Percentiles rank a stretch among this genome's conserved stretches.
Conservation (phyloP, 2,797 vertebrate species). For the Acrossocheilus fasciatus region DNA sequence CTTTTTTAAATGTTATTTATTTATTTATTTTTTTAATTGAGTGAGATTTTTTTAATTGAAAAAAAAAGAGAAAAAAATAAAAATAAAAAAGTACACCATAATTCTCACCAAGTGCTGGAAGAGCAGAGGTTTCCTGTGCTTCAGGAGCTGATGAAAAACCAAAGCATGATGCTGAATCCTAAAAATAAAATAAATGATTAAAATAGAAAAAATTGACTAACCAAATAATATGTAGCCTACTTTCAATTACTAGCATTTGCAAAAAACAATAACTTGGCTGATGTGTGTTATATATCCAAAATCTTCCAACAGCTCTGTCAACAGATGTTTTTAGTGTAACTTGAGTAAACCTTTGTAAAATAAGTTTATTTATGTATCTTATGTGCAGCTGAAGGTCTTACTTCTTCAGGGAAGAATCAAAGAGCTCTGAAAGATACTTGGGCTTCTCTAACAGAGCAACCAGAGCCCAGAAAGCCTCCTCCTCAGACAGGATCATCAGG, state of each 20-base stretch:
- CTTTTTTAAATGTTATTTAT: neutral
- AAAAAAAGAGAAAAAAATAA: neutral
- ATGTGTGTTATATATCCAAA: neutral
- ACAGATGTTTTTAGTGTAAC: neutral
- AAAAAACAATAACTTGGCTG: neutral
- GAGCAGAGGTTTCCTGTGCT: constrained; percentile 76
- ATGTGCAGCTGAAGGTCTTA: constrained; percentile 60
- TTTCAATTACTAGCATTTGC: neutral
- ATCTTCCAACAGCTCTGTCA: neutral
- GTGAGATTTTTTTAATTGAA: neutral
- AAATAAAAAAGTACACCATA: neutral
- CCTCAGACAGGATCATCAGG: constrained; percentile 79
- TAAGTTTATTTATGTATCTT: neutral
- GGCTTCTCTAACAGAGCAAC: constrained; percentile 75
- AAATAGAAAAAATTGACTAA: neutral
- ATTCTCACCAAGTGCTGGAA: constrained; percentile 77
- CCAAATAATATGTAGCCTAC: neutral
- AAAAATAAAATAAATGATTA: constrained; percentile 8
- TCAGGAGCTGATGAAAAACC: constrained; percentile 78
- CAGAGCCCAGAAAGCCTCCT: constrained; percentile 81
- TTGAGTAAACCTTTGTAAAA: neutral
- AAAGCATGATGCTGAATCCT: constrained; percentile 79
- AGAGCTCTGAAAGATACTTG: constrained; percentile 76
- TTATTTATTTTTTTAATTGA: no score
- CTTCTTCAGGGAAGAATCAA: constrained; percentile 76